Evolutionary conservation across 2,797 vertebrate genomes (phyloP).

Genomic region (Sebastiscus tertius): DNA sequence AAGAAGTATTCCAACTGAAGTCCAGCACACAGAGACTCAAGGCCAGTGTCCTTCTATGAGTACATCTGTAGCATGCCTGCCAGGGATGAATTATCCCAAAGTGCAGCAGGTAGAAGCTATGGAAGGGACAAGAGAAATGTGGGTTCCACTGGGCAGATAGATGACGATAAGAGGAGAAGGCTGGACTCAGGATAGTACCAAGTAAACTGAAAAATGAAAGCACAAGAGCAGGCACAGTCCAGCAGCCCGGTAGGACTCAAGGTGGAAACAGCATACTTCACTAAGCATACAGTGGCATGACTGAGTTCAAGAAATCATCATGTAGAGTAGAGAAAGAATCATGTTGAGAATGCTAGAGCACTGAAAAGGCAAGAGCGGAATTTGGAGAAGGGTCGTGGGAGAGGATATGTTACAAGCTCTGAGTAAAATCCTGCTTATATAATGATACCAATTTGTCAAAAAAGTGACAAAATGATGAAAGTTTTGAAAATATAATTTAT

Average conservation of each 20-base stretch:
- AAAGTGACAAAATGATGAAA: conserved; percentile 1
- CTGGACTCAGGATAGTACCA: not conserved
- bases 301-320: not conserved
- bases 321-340: not conserved
- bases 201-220: not conserved
- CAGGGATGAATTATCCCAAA: not conserved
- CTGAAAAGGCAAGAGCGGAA: not conserved
- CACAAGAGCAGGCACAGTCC: not conserved
- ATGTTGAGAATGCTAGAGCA: not conserved
- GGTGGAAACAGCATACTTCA: not conserved
- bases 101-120: not conserved
- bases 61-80: not conserved
- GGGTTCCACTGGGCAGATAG: not conserved
- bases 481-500: not conserved
- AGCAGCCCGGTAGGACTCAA: not conserved
- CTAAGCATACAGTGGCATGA: not conserved
- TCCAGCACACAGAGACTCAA: not conserved
- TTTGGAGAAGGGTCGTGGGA: not conserved
- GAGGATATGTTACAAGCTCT: not conserved
- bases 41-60: not conserved
- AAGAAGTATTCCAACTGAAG: not conserved
- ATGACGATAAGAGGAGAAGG: not conserved
- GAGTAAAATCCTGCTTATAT: not conserved
- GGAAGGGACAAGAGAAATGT: not conserved
- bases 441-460: not conserved